Conservation (phyloP, 2,888 invertebrate genomes). For the Orthosia cruda region DNA sequence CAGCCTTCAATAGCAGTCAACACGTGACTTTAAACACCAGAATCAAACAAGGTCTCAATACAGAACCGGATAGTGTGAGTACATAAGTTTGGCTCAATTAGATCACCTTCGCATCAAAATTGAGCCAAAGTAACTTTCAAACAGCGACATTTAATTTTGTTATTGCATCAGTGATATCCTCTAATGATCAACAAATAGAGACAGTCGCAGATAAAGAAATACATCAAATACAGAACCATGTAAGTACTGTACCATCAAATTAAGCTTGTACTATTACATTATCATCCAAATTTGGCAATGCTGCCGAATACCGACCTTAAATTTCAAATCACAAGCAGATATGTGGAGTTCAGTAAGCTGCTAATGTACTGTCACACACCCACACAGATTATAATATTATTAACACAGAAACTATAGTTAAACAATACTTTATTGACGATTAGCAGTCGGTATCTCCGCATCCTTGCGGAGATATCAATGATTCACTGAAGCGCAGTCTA, state of each 20-base stretch:
- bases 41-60: conserved; percentile 45
- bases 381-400: conserved; percentile 48
- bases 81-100: conserved; percentile 33
- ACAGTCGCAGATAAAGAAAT: conserved; percentile 46
- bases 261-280: conserved; percentile 32
- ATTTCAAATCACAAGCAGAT: conserved; percentile 63
- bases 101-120: conserved; percentile 53
- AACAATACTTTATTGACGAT: conserved; percentile 67
- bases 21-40: conserved; percentile 51
- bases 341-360: conserved; percentile 36
- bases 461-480: conserved; percentile 79
- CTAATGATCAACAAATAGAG: conserved; percentile 58
- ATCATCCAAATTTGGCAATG: conserved; percentile 46
- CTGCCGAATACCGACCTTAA: conserved; percentile 52
- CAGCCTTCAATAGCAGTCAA: conserved; percentile 44
- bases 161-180: conserved; percentile 35
- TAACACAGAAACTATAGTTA: conserved; percentile 51
- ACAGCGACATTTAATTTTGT: conserved; percentile 10
- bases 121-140: conserved; percentile 55
- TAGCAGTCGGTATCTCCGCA: conserved; percentile 78
- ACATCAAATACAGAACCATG: conserved; percentile 43
- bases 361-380: conserved; percentile 37
- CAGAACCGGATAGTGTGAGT: conserved; percentile 36
- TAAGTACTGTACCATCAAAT: conserved; percentile 21
- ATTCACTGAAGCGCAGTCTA: conserved; percentile 79